Evolutionary conservation across 2,888 invertebrate species (phyloP), one percentile per base, ranked within the genome.

Genomic region (Blera fallax): DNA sequence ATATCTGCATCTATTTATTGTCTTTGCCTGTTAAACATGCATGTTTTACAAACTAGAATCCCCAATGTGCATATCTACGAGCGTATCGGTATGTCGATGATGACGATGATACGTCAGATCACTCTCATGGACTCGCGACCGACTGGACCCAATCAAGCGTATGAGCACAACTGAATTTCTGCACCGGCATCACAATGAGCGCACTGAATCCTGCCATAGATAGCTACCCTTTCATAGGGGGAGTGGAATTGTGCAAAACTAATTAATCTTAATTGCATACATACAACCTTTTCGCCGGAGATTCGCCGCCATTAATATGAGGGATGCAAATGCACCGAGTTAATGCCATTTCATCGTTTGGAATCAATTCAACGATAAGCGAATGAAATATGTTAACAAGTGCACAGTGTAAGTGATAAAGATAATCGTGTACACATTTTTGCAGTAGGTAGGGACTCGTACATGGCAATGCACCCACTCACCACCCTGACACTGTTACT

Each of bases 241-340:
- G 21, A 14, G 40, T 40, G 32, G 16, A 69, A 29, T 40, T 43
- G 32, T 56, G 29, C 45, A 43, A 74, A 79, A 74, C 45, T 80
- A 74, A 80, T 74, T 74, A 74, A 43, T 67, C 52, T 50, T 21
- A 67, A 60, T 45, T 74, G 67, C 43, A 24, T 60, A 29, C 14
- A n/a, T n/a, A 56, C 34, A 27, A 50, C 21, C 37, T 24, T 37
- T 50, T 62, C 14, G 27, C 3, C 43, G 27, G 16, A n/a, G n/a
- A 62, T 40, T 32, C 48, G 3, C 16, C 16, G 8, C 10, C 45
- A 3, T 14, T 43, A 18, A 8, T 29, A 43, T 24, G 37, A 60
- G 50, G 50, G 50, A 50, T 50, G 58, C 27, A 50, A 40, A n/a
- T 24, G 54, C 16, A 5, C 29, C 56, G 50, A 40, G 8, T 18